Conservation (phyloP, 2,888 invertebrate species). For the Scaptodrosophila latifasciaeformis region DNA sequence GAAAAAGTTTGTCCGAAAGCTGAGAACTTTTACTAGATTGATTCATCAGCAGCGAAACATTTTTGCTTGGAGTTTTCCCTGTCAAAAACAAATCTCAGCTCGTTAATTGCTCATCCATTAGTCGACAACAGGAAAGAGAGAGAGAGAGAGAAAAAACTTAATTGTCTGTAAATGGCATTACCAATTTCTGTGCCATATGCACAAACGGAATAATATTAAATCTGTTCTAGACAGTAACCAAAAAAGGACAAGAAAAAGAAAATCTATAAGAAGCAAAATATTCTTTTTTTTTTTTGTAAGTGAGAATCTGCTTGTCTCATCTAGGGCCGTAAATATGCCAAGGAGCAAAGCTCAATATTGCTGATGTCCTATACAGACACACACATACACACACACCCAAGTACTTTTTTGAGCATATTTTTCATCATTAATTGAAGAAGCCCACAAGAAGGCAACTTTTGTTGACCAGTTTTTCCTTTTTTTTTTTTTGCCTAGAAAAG, state of each 20-base stretch:
- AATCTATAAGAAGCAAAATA: slow-evolving; percentile 18
- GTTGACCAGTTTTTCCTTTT: too few species aligned
- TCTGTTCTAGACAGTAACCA: neutral
- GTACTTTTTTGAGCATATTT: neutral
- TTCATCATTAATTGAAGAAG: neutral
- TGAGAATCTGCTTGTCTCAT: slow-evolving; percentile 30
- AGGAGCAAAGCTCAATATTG: neutral
- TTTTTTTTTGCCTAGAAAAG: too few species aligned
- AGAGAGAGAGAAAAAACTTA: slow-evolving; percentile 10
- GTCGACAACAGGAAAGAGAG: neutral
- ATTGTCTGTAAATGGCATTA: slow-evolving; percentile 50
- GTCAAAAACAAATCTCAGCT: neutral
- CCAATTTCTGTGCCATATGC: slow-evolving; percentile 31
- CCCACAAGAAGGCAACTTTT: neutral
- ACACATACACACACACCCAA: neutral
- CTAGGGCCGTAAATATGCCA: slow-evolving; percentile 23
- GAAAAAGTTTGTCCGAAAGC: too few species aligned
- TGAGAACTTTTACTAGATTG: too few species aligned
- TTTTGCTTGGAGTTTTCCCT: too few species aligned
- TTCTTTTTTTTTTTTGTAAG: too few species aligned
- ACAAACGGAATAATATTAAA: neutral
- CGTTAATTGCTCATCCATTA: neutral
- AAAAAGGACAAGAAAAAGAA: slow-evolving; percentile 6
- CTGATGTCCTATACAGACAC: neutral
- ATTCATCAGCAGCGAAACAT: too few species aligned